phyloP scores from a whole-genome alignment of 2,113 vertebrate species.

The Lathamus discolor region DNA sequence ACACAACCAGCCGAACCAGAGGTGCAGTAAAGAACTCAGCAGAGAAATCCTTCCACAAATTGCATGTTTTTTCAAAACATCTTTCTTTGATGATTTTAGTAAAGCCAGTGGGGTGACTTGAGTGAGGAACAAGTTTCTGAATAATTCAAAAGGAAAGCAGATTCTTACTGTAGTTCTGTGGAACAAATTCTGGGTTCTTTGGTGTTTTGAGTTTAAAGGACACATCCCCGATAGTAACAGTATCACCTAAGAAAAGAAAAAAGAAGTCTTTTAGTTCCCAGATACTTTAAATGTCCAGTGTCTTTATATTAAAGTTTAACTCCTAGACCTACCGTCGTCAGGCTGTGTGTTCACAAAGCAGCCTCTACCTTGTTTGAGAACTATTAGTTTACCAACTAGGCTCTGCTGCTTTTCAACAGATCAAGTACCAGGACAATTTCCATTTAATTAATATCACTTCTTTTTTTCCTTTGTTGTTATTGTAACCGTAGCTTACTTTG shows the following conservation, averaged over 20 bases:
- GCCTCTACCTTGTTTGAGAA: background rate
- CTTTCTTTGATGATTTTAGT: background rate
- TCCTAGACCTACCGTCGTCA: background rate
- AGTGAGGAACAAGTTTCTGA: background rate
- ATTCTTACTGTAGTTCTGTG: slow-evolving; percentile 91
- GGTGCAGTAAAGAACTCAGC: background rate
- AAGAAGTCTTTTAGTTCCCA: background rate
- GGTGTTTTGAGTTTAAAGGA: slow-evolving; percentile 88
- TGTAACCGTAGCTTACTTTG: background rate
- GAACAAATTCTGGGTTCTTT: slow-evolving; percentile 91
- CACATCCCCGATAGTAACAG: slow-evolving; percentile 92
- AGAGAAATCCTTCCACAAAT: background rate
- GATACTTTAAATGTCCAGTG: background rate
- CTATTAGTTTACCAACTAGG: background rate
- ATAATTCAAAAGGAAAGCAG: background rate
- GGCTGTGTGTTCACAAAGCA: background rate
- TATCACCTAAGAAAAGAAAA: slow-evolving; percentile 82
- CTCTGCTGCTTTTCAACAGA: background rate
- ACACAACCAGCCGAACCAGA: background rate
- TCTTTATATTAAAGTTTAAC: background rate
- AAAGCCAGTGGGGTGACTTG: background rate
- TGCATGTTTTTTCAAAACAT: background rate
- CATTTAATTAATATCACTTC: background rate
- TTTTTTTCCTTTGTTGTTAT: background rate
- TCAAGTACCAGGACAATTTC: background rate